A percentile compares a stretch with the other conserved stretches of the same genome.
phyloP scores from a whole-genome alignment of 2,797 vertebrate genomes.

The Ibycter americanus region DNA sequence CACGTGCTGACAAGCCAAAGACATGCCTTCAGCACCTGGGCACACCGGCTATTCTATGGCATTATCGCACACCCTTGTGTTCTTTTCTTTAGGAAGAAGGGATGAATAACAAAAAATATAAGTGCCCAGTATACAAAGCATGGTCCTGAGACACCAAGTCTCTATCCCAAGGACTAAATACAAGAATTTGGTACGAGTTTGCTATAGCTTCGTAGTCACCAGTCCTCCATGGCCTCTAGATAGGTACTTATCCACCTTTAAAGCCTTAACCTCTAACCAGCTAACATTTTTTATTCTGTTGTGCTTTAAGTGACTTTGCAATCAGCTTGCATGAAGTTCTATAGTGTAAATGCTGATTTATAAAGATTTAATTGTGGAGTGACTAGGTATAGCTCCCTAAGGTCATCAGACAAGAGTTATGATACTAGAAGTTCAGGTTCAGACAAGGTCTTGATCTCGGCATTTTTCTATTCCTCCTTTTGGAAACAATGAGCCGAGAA shows the following conservation, averaged over 20 bases:
- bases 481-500: neutral
- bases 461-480: neutral
- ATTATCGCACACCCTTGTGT: rapidly evolving
- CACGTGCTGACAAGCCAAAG: neutral
- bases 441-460: neutral
- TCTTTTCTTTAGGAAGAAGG: neutral
- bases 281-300: neutral
- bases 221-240: neutral
- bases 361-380: neutral
- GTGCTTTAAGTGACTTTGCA: neutral
- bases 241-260: neutral
- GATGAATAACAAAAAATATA: rapidly evolving
- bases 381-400: neutral
- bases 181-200: neutral
- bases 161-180: neutral
- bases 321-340: neutral
- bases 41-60: neutral
- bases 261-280: neutral
- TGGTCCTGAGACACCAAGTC: neutral
- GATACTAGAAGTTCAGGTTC: neutral
- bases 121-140: neutral
- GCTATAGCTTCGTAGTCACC: neutral
- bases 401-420: neutral
- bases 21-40: neutral
- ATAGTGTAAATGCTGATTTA: neutral